Percentiles rank a stretch among this genome's conserved stretches.
Evolutionary conservation across 2,113 vertebrate genomes (phyloP).

Genomic region (Scomber japonicus): DNA sequence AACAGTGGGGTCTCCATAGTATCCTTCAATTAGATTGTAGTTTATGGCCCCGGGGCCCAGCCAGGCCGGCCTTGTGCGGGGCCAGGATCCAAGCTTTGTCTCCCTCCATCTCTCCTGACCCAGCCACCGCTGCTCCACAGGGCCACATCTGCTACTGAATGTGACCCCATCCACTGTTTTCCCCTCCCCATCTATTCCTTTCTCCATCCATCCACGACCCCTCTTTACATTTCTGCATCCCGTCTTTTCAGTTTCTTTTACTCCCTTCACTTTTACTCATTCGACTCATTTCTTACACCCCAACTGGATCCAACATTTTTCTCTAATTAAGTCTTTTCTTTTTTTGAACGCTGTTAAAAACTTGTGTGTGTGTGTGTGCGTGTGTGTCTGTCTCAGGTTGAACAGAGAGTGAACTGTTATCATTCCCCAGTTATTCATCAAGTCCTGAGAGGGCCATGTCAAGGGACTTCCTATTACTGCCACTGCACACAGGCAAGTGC

Average conservation of each 20-base stretch:
- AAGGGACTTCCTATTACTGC: constrained; percentile 55
- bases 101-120: constrained; percentile 47
- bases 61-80: background rate
- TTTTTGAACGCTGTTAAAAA: constrained; percentile 3
- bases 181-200: constrained; percentile 32
- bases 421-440: constrained; percentile 45
- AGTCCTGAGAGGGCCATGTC: constrained; percentile 23
- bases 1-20: constrained; percentile 67
- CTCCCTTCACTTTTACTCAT: constrained; percentile 17
- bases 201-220: background rate
- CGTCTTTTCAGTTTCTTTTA: background rate
- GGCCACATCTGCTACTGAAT: constrained; percentile 60
- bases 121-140: constrained; percentile 47
- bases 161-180: constrained; percentile 25
- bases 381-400: background rate
- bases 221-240: background rate
- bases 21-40: constrained; percentile 74
- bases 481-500: constrained; percentile 22
- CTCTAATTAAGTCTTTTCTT: constrained; percentile 7
- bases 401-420: constrained; percentile 55
- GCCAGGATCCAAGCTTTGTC: constrained; percentile 39
- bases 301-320: constrained; percentile 21
- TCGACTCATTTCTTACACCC: background rate
- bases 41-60: constrained; percentile 66
- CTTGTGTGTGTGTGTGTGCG: no score